phyloP scores from a whole-genome alignment of 2,113 vertebrate genomes.

The Dromas ardeola region DNA sequence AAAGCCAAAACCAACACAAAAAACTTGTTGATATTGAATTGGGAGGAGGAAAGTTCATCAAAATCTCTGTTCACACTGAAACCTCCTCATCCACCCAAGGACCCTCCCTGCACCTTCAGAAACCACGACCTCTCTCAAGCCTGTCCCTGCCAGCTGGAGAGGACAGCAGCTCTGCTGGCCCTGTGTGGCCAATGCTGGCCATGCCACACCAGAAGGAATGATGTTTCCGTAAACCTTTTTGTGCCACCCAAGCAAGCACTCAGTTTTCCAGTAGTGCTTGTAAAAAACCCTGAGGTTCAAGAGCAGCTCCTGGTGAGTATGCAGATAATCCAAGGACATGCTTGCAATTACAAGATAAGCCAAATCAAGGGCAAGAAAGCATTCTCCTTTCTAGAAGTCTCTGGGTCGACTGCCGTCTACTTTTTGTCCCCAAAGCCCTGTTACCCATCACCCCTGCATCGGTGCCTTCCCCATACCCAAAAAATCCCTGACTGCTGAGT shows the following conservation, averaged over 20 bases:
- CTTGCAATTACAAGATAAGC: not conserved
- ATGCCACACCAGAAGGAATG: not conserved
- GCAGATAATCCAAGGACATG: not conserved
- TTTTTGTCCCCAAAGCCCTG: not conserved
- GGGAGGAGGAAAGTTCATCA: not conserved
- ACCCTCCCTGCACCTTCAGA: not conserved
- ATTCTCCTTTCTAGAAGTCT: not conserved
- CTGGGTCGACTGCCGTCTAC: accelerated
- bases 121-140: no score
- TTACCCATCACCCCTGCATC: not conserved
- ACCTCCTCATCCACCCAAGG: not conserved
- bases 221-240: accelerated
- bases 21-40: accelerated
- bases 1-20: not conserved
- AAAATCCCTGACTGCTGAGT: accelerated
- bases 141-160: not conserved
- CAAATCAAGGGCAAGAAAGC: not conserved
- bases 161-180: not conserved
- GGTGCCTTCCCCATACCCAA: not conserved
- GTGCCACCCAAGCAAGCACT: not conserved
- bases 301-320: not conserved
- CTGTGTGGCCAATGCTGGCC: accelerated
- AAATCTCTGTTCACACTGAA: not conserved
- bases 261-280: not conserved
- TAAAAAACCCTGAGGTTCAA: not conserved